Conservation (phyloP, 2,888 invertebrate species). For the Sphaeridia pumilis region DNA sequence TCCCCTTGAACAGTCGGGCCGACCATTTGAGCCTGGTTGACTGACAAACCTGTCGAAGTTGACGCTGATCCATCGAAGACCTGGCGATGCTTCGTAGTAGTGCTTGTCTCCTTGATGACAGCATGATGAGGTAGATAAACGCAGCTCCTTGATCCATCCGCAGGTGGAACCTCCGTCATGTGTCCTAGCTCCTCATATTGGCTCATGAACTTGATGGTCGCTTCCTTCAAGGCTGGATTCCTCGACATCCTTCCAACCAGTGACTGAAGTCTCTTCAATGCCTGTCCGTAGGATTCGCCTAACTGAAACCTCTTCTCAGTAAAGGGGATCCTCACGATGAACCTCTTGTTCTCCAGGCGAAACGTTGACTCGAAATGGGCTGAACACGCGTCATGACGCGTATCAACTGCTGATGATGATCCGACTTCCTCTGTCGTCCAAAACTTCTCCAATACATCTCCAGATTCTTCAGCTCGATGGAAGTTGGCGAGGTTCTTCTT, state of each 20-base stretch:
- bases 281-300: not conserved
- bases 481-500: too few relatives aligned
- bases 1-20: conserved; percentile 36
- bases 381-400: too few relatives aligned
- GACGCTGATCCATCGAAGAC: conserved; percentile 37
- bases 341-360: conserved; percentile 3
- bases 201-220: conserved; percentile 24
- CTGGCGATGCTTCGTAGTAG: conserved; percentile 36
- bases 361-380: conserved; percentile 7
- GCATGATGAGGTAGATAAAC: conserved; percentile 37
- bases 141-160: not conserved
- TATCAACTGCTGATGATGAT: too few relatives aligned
- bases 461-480: too few relatives aligned
- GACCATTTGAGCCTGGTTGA: conserved; percentile 36
- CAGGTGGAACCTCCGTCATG: conserved; percentile 23
- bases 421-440: not conserved
- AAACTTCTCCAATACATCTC: not conserved
- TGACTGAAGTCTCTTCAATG: not conserved
- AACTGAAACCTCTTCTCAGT: not conserved
- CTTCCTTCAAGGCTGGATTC: not conserved
- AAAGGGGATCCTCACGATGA: conserved; percentile 12
- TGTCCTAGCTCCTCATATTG: conserved; percentile 27
- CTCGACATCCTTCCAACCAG: not conserved
- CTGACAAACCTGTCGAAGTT: conserved; percentile 25
- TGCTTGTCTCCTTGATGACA: conserved; percentile 32